Evolutionary conservation across 2,797 vertebrate species (phyloP), one percentile per base, ranked within the genome.

Genomic region (Eulemur albifrons): DNA sequence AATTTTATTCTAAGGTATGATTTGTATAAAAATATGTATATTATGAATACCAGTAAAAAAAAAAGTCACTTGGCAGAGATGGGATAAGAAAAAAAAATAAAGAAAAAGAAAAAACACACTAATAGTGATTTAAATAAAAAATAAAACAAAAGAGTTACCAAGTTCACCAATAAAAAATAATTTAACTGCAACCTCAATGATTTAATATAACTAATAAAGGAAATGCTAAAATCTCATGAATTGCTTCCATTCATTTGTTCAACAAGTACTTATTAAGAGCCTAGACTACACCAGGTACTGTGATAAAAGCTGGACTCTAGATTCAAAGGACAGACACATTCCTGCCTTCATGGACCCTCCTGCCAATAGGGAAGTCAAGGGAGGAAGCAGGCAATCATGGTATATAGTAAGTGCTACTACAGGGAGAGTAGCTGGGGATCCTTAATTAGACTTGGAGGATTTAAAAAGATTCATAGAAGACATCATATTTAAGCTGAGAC

Each of bases 221-320:
- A 82, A 92, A 80, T 3, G n/a, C 54, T 83, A 75, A 85, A 92
- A 93, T 85, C 35, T 88, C 57, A 95, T 70, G 10, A 92, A 94
- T 82, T 63, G n/a, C 18, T 92, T 70, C 27, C 32, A 76, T 70
- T 91, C 73, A 89, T 73, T 85, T 94, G 92, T 70, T 93, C 48
- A 76, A 7, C 27, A 70, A 70, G 14, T 65, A 11, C 30, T 48
- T 85, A 40, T 63, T 87, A 93, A 85, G 38, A 88, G 4, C 23
- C 35, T 75, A 75, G 32, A 70, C 4, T 75, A 20, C 13, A 2
- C 50, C 52, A 95, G 38, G 1, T 32, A 88, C 13, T 18, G 4
- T 40, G 45, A 48, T 40, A 76, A 43, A 67, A 88, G 48, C 59
- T 61, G 35, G 13, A 12, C 79, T 72, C 69, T 21, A 43, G 27